Evolutionary conservation across 2,797 vertebrate species (phyloP).

Genomic region (Microchirus variegatus): DNA sequence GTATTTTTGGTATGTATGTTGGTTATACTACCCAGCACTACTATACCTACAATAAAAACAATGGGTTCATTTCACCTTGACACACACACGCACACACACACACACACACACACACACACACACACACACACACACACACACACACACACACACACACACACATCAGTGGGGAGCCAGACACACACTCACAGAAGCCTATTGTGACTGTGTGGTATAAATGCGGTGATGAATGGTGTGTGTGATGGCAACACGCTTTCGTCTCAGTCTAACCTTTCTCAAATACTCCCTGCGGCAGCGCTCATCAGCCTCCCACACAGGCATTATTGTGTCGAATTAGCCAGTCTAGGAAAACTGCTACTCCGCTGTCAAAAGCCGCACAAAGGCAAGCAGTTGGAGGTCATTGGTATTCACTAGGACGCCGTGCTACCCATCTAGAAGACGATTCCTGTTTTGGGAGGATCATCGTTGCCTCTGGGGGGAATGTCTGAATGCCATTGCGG

Average conservation of each 20-base stretch:
- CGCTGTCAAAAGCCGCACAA: slow-evolving; percentile 56
- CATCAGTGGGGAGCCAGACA: too few relatives aligned
- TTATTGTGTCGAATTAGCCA: slow-evolving; percentile 54
- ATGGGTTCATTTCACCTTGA: too few relatives aligned
- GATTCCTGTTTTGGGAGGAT: slow-evolving; percentile 36
- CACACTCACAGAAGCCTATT: background rate
- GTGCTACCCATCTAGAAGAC: slow-evolving; percentile 57
- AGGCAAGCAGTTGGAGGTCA: slow-evolving; percentile 35
- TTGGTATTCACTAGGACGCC: slow-evolving; percentile 54
- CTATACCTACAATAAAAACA: too few relatives aligned
- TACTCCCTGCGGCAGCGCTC: slow-evolving; percentile 37
- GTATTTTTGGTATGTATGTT: too few relatives aligned
- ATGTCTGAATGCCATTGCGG: slow-evolving; percentile 43
- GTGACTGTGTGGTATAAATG: slow-evolving; percentile 20
- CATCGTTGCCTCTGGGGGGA: slow-evolving; percentile 40
- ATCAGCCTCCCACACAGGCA: slow-evolving; percentile 41
- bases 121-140: too few relatives aligned
- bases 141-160: too few relatives aligned
- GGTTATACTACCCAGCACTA: too few relatives aligned
- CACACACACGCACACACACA: too few relatives aligned
- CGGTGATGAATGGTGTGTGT: slow-evolving; percentile 44
- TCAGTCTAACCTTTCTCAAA: slow-evolving; percentile 65
- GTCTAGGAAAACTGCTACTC: slow-evolving; percentile 49
- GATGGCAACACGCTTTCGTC: slow-evolving; percentile 24
- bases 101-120: too few relatives aligned